Conservation (phyloP, 1,140 invertebrate genomes). For the Caerostris darwini region DNA sequence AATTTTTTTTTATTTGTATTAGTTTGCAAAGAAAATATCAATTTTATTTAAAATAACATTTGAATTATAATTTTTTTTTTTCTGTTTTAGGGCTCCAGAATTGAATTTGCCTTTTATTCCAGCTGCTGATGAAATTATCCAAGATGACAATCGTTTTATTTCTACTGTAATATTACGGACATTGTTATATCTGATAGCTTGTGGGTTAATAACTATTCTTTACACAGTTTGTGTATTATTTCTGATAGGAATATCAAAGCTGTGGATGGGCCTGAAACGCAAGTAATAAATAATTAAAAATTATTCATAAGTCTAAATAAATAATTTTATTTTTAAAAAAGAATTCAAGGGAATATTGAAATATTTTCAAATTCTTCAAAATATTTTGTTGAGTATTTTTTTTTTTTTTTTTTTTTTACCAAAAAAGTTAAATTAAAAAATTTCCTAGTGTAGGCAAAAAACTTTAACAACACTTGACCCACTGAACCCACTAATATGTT, state of each 20-base stretch:
- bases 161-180: slow-evolving; percentile 39
- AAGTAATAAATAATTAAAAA: slow-evolving; percentile 12
- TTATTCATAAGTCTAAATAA: background rate
- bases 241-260: background rate
- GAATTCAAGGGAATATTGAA: no score
- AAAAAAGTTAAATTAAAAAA: no score
- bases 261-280: slow-evolving; percentile 25
- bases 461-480: no score
- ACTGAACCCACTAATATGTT: no score
- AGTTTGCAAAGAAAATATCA: background rate
- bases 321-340: background rate
- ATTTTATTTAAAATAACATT: background rate
- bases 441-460: no score
- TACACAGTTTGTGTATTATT: background rate
- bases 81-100: slow-evolving; percentile 40
- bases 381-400: no score
- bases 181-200: slow-evolving; percentile 43
- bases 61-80: background rate
- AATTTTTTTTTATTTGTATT: background rate
- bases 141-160: slow-evolving; percentile 8
- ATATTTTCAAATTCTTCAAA: no score
- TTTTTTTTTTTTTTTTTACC: no score
- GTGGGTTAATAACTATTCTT: slow-evolving; percentile 40
- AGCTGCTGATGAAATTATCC: slow-evolving; percentile 6
- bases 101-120: background rate